Evolutionary conservation across 1,140 invertebrate species (phyloP).

Genomic region (Adelges cooleyi): DNA sequence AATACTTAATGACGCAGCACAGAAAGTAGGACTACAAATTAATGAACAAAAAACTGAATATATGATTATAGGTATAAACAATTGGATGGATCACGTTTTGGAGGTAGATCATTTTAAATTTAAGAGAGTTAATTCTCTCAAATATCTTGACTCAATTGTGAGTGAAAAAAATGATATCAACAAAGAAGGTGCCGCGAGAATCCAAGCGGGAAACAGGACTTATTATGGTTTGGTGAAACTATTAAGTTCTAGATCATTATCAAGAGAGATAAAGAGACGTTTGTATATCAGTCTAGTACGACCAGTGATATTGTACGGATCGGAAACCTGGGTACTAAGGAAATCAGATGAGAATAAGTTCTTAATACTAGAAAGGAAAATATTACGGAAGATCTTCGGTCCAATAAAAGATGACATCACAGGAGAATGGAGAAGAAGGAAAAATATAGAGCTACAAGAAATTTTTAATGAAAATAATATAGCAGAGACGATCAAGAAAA

Average conservation of each 20-base stretch:
- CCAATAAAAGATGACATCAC: background rate
- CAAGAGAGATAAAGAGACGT: background rate
- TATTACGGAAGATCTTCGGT: background rate
- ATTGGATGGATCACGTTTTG: background rate
- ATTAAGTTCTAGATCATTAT: background rate
- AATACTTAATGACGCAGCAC: conserved; percentile 26
- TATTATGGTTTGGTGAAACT: background rate
- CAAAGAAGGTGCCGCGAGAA: background rate
- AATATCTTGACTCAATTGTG: background rate
- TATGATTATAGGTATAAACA: conserved; percentile 4
- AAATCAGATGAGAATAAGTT: conserved; percentile 2
- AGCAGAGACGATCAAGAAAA: too few species aligned
- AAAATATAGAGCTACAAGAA: background rate
- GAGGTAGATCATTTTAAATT: background rate
- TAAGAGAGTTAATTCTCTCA: background rate
- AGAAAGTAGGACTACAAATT: conserved; percentile 25
- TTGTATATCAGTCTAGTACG: background rate
- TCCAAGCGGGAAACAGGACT: background rate
- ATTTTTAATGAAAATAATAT: too few species aligned
- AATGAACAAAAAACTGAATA: conserved; percentile 28
- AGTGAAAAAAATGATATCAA: background rate
- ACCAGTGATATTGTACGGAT: conserved; percentile 1
- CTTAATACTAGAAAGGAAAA: background rate
- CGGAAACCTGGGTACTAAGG: background rate
- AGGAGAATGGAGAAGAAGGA: conserved; percentile 2